Base-by-base conservation (phyloP, 2,113 vertebrate genomes). In the Eulemur macaco region DNA sequence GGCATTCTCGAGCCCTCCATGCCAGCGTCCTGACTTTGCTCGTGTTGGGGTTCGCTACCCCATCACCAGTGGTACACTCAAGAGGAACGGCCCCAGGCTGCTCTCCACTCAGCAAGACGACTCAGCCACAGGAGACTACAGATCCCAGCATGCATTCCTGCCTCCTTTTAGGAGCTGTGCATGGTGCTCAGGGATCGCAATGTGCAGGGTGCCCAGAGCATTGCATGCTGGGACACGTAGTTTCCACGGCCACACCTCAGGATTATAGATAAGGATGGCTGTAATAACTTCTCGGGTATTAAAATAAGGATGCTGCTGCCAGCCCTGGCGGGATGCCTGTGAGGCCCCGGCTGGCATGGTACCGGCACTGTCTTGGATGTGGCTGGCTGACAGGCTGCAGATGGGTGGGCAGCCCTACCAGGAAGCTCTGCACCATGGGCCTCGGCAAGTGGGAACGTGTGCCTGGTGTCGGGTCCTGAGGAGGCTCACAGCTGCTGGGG, bases 151-250 rank as follows among this genome's bases (percentile, higher is more conserved):
- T 96, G 97, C 95, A 80, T 12, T 42, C 91, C 83, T 81, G 68
- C 37, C 91, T 94, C 92, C 86, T 96, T 63, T 97, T 92, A 29
- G 39, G 77, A 91, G 42, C 27, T 77, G 86, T 77, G 83, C 78
- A 27, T 64, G 80, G 96, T 45, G 58, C 81, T 29, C 5, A 92
- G 66, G 85, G 97, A 66, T 37, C 56, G 91, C 56, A 68, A 45
- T 42, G 13, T 54, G 76, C 29, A 47, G 93, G 94, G 83, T 94
- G 96, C 95, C 95, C 83, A 64, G 82, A 98, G 98, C 98, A 93
- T 25, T 96, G 98, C 98, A 97, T 54, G 29, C 96, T 97, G 98
- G 98, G 98, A 95, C 94, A 97, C 85, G 97, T 81, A 97, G 98
- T 98, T 96, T 97, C 95, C 60, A 78, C 3, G n/a, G 95, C 88